Evolutionary conservation across 2,113 vertebrate species (phyloP), one percentile per base, ranked within the genome.

Genomic region (Aramus guarauna): DNA sequence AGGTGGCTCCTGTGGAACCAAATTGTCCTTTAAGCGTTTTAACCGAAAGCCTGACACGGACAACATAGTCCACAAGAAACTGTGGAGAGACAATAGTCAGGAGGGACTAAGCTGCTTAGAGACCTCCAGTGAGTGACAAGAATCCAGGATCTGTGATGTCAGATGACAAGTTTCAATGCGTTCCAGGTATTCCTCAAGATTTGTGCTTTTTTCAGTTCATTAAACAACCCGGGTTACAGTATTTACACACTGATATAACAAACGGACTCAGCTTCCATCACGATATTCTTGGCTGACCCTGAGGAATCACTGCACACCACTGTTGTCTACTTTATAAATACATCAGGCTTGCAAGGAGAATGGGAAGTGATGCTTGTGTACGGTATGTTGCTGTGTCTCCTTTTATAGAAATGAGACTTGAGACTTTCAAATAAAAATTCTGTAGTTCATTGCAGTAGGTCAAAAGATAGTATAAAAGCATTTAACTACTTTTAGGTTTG

Each of bases 201-300:
- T 3, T 58, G 12, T 13, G 22, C 8, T 68, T 12, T 19, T 66
- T 39, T 17, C 67, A 36, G 3, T 5, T 34, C 39, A 6, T 24
- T 32, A 39, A 55, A 7, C 0, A 1, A 7, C 50, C 13, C 26
- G 2, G 11, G 13, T 43, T 12, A 16, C 5, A 37, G 60, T 3
- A 45, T 50, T 84, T 43, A 32, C n/a, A 17, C 32, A 11, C 27
- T 1, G 34, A 37, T 4, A 3, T 1, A 67, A 34, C 18, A 4
- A 27, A 3, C 2, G 1, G 68, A 69, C 20, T 23, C 67, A 2
- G 36, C n/a, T 58, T 37, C 60, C 50, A 69, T 3, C 67, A 45
- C 62, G 30, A 5, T 7, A 27, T 5, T 30, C 48, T 6, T 4
- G 55, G 26, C 27, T 36, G 26, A 69, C 37, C 37, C 64, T 4